phyloP scores from a whole-genome alignment of 1,140 invertebrate genomes.

The Psix sp. region DNA sequence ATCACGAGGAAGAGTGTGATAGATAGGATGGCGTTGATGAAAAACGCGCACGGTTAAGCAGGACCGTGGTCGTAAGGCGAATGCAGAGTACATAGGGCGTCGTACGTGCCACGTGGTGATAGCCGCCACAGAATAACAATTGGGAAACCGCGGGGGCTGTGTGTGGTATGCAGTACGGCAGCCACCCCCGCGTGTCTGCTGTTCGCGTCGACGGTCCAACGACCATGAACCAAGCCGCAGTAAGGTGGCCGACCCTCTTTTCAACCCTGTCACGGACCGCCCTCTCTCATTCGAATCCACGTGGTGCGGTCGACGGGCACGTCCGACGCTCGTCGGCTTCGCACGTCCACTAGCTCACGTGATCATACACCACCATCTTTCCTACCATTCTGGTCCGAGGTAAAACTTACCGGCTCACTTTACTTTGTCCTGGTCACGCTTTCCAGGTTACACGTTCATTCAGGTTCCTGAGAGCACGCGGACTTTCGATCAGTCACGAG shows the following conservation, averaged over 20 bases:
- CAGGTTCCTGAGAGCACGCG: slow-evolving; percentile 42
- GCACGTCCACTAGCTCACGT: slow-evolving; percentile 58
- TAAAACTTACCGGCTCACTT: slow-evolving; percentile 40
- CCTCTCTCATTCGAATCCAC: slow-evolving; percentile 56
- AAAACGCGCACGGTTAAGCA: slow-evolving; percentile 26
- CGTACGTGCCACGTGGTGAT: slow-evolving; percentile 56
- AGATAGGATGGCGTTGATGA: slow-evolving; percentile 3
- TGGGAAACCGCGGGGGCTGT: slow-evolving; percentile 60
- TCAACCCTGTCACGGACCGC: slow-evolving; percentile 60
- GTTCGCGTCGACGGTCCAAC: slow-evolving; percentile 50
- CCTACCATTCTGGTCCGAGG: slow-evolving; percentile 50
- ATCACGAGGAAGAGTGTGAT: slow-evolving; percentile 10
- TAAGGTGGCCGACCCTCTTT: slow-evolving; percentile 59
- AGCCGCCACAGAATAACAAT: slow-evolving; percentile 63
- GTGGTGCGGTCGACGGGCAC: slow-evolving; percentile 61
- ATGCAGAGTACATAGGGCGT: slow-evolving; percentile 62
- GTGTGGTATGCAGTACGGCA: slow-evolving; percentile 46
- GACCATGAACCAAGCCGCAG: slow-evolving; percentile 56
- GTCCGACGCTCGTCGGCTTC: slow-evolving; percentile 53
- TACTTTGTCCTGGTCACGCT: slow-evolving; percentile 61
- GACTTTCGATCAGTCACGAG: slow-evolving; percentile 51
- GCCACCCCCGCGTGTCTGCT: slow-evolving; percentile 43
- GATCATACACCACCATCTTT: slow-evolving; percentile 58
- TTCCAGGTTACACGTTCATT: slow-evolving; percentile 61
- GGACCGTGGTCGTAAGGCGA: slow-evolving; percentile 53